A percentile compares a stretch with the other conserved stretches of the same genome.
These are phyloP conservation scores for Anoplius nigerrimus DNA, from an alignment of 2,888 invertebrate genomes.

Conservation along the genomic window DNA sequence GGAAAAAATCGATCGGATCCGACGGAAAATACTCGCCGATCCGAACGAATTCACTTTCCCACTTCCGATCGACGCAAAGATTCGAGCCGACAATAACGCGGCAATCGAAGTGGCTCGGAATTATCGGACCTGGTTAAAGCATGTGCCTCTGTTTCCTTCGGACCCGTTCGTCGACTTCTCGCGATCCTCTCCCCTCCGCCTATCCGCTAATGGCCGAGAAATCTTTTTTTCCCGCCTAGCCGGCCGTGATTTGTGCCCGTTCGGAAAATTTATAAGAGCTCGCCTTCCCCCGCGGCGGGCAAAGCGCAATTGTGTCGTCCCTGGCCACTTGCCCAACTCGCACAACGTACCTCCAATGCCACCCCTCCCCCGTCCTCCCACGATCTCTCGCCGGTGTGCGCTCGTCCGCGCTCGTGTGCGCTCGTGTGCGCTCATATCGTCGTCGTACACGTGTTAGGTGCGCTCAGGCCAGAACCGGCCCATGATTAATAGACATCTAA, in stretches of 20 bases:
- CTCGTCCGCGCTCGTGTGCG: slow-evolving; percentile 14
- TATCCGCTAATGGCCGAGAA: slow-evolving; percentile 4
- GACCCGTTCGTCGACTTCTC: too few relatives aligned
- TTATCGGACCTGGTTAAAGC: too few relatives aligned
- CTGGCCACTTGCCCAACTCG: slow-evolving; percentile 60
- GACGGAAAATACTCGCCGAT: too few relatives aligned
- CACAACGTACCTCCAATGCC: slow-evolving; percentile 11
- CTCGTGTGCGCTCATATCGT: slow-evolving; percentile 15
- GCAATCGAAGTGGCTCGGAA: too few relatives aligned
- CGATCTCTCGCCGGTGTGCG: too few relatives aligned
- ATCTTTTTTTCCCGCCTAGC: slow-evolving; percentile 5
- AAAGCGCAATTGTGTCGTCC: slow-evolving; percentile 36
- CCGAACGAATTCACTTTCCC: too few relatives aligned
- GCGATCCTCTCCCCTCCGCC: too few relatives aligned
- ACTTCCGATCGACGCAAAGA: too few relatives aligned
- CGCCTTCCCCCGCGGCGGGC: slow-evolving; percentile 38
- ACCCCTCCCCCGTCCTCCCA: slow-evolving; percentile 10
- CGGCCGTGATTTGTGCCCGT: slow-evolving; percentile 22
- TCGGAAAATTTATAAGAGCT: slow-evolving; percentile 59
- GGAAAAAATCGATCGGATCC: too few relatives aligned
- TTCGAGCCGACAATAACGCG: too few relatives aligned
- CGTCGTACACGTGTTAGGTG: slow-evolving; percentile 11
- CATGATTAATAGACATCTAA: slow-evolving; percentile 45
- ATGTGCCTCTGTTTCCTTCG: too few relatives aligned
- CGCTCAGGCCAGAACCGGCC: neutral